Evolutionary conservation across 2,888 invertebrate genomes (phyloP).

Genomic region (Caenorhabditis doughertyi): DNA sequence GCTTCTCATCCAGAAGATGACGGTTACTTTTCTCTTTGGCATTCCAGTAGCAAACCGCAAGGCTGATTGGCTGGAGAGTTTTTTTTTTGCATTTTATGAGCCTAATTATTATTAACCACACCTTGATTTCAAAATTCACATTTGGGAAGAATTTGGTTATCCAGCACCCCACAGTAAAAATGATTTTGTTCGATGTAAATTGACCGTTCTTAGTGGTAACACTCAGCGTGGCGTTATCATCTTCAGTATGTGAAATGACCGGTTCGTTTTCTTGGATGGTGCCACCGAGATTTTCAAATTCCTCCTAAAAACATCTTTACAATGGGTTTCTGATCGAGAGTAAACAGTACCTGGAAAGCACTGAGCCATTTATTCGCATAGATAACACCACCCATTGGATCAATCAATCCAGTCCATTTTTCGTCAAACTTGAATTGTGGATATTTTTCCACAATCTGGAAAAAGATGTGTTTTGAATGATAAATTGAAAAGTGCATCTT

Average conservation of each 20-base stretch:
- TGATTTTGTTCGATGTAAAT: constrained; percentile 68
- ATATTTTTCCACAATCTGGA: constrained; percentile 58
- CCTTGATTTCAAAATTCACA: constrained; percentile 67
- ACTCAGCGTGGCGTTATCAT: neutral
- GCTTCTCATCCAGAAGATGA: constrained; percentile 45
- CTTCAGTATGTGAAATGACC: constrained; percentile 39
- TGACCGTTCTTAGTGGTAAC: constrained; percentile 50
- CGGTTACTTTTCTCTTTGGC: constrained; percentile 28
- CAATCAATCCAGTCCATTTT: constrained; percentile 68
- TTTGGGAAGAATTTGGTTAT: constrained; percentile 72
- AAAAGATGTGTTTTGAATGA: neutral
- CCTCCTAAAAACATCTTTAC: constrained; percentile 55
- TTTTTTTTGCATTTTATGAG: neutral
- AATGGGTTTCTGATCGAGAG: no score
- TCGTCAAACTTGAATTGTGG: constrained; percentile 70
- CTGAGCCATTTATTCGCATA: constrained; percentile 72
- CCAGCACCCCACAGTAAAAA: constrained; percentile 80
- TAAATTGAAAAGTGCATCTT: neutral
- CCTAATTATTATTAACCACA: neutral
- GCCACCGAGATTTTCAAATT: constrained; percentile 67
- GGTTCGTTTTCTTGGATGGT: constrained; percentile 56
- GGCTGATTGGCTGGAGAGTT: constrained; percentile 55
- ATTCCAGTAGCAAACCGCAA: constrained; percentile 68
- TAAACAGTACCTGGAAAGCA: constrained; percentile 56
- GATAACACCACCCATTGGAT: constrained; percentile 74